Conservation (phyloP, 2,797 vertebrate species). For the Toxotes lorentzi region DNA sequence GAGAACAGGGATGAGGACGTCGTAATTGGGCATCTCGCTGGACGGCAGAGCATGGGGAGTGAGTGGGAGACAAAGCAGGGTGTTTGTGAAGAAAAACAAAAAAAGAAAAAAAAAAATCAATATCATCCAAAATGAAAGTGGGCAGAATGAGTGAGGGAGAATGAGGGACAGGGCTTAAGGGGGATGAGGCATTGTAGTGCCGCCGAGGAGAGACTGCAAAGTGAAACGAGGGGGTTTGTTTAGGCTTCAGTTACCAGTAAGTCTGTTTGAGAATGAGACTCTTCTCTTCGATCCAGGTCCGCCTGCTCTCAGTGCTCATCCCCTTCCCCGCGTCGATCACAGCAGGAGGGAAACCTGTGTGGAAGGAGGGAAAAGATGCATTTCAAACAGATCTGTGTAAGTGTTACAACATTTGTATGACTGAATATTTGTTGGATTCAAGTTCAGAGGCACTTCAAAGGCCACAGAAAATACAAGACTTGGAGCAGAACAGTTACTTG, state of each 20-base stretch:
- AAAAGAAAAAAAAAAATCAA: constrained; percentile 48
- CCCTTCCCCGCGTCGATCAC: constrained; percentile 90
- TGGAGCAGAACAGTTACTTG: neutral
- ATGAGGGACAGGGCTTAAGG: constrained; percentile 53
- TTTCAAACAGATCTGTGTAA: constrained; percentile 54
- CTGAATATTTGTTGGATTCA: constrained; percentile 34
- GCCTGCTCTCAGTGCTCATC: constrained; percentile 87
- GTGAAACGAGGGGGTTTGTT: constrained; percentile 41
- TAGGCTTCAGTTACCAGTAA: constrained; percentile 87
- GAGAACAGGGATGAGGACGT: constrained; percentile 88
- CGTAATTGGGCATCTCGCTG: constrained; percentile 93
- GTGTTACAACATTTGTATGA: constrained; percentile 55
- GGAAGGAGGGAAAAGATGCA: constrained; percentile 8
- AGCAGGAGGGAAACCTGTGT: constrained; percentile 85
- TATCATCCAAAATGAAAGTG: constrained; percentile 57
- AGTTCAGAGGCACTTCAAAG: constrained; percentile 52
- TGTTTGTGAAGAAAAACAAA: constrained; percentile 27
- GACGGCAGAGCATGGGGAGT: neutral
- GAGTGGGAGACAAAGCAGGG: neutral
- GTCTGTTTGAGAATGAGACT: constrained; percentile 90
- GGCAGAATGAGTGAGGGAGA: constrained; percentile 45
- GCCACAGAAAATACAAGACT: constrained; percentile 20
- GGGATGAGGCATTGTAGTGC: constrained; percentile 32
- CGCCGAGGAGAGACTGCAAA: constrained; percentile 30
- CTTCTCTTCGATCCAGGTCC: constrained; percentile 90